These are phyloP conservation scores for Chymomyza fuscimana DNA, from an alignment of 2,888 invertebrate species.

Conservation along the genomic window DNA sequence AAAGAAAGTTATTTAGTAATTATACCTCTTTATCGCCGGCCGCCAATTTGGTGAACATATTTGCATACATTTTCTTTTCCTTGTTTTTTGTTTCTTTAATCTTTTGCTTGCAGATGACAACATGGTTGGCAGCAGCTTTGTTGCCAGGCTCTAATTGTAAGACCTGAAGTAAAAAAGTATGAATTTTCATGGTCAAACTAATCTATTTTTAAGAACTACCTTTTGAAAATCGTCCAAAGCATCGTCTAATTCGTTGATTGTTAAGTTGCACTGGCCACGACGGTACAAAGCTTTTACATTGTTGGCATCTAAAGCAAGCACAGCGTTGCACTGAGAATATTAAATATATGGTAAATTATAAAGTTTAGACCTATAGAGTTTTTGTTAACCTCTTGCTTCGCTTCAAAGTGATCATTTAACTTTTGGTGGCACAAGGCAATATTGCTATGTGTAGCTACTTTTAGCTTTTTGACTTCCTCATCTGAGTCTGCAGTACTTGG, in stretches of 20 bases:
- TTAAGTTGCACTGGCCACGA: conserved; percentile 89
- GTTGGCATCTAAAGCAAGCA: conserved; percentile 85
- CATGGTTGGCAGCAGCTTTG: conserved; percentile 91
- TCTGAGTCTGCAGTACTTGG: conserved; percentile 76
- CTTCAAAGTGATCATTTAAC: conserved; percentile 85
- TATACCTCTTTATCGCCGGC: conserved; percentile 86
- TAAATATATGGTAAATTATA: background rate
- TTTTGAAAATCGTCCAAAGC: conserved; percentile 89
- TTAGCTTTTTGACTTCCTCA: conserved; percentile 81
- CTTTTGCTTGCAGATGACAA: conserved; percentile 85
- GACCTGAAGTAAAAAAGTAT: conserved; percentile 78
- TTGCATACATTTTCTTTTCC: conserved; percentile 93
- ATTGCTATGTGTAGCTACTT: conserved; percentile 89
- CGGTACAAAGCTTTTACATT: conserved; percentile 96
- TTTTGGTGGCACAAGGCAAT: conserved; percentile 89
- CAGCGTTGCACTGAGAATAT: conserved; percentile 83
- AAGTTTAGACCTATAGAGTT: background rate
- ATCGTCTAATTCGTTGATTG: conserved; percentile 87
- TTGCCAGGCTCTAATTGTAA: conserved; percentile 91
- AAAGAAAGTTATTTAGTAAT: conserved; percentile 17
- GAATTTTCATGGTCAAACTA: background rate
- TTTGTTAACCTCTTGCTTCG: conserved; percentile 83
- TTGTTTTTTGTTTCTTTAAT: conserved; percentile 88
- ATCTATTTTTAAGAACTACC: conserved; percentile 35
- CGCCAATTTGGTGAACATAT: conserved; percentile 97